Evolutionary conservation across 2,888 invertebrate genomes (phyloP), one percentile per base, ranked within the genome.

Genomic region (Parasteatoda lunata): DNA sequence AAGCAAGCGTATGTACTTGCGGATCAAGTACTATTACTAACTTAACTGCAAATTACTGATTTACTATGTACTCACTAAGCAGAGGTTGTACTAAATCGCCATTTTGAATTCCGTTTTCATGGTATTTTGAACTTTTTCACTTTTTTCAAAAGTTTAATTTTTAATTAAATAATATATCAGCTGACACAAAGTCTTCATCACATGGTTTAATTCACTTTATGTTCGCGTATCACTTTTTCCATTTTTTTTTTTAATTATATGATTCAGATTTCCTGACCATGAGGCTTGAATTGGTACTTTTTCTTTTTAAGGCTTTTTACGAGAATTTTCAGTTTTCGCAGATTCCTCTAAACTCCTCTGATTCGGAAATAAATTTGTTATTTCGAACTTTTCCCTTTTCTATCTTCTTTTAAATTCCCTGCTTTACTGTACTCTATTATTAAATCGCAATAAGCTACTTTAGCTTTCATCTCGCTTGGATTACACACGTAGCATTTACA

Each of bases 401-500:
- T 59, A 59, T 2, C 8, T 72, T 77, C 73, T 48, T 75, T 72
- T 47, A 49, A 72, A 1, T 11, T n/a, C 68, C 49, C 30, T n/a
- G 13, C 47, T 47, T 68, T 84, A 4, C 54, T 54, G 30, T 73
- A 80, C 4, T 77, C 69, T 7, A 68, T 48, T 11, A 89, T 72
- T 48, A 89, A 64, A 47, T 76, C 65, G 71, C 84, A 88, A 77
- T 59, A 86, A 6, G 47, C 51, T 4, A 77, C 69, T 68, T 86
- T 72, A 0, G 75, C n/a, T 45, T 87, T 87, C 4, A 89, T 52
- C 45, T 77, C 69, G 4, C 30, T 47, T 45, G 84, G 77, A 48
- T 87, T 30, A 51, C 89, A 89, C 5, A 59, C 6, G 9, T 89
- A 87, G 49, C 89, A 89, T n/a, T 87, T 78, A 83, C 87, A 89